Conservation (phyloP, 2,797 vertebrate species). For the Eulemur rubriventer region DNA sequence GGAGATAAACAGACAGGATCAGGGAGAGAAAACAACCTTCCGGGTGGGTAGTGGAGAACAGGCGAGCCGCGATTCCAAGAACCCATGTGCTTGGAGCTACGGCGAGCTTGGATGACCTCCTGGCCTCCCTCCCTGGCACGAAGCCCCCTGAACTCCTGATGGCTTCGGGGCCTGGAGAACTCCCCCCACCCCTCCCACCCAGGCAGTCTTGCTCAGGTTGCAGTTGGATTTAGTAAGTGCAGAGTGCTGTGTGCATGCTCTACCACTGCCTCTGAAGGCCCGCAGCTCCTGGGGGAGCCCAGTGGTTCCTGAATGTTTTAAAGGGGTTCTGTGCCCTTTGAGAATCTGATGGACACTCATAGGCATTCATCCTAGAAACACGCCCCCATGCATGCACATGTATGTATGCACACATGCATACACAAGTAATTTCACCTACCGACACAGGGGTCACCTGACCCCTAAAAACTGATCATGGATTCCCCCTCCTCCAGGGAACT, state of each 20-base stretch:
- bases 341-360: background rate
- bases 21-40: conserved; percentile 32
- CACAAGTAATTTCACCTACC: background rate
- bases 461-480: background rate
- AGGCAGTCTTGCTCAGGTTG: background rate
- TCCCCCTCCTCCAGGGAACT: background rate
- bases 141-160: background rate
- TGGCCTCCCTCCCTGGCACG: background rate
- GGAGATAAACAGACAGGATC: conserved; percentile 66
- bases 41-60: background rate
- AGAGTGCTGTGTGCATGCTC: background rate
- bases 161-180: background rate
- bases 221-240: background rate
- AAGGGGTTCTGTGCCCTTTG: background rate
- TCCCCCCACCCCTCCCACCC: fast-evolving
- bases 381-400: fast-evolving
- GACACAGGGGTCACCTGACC: background rate
- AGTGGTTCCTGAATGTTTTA: background rate
- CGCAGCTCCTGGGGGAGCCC: background rate
- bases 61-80: background rate
- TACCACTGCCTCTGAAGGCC: background rate
- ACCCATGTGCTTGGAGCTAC: background rate
- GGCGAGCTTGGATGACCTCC: background rate
- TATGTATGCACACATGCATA: background rate
- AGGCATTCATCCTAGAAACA: background rate